These are phyloP conservation scores for Caenorhabditis sulstoni DNA, from an alignment of 2,888 invertebrate genomes.

Conservation along the genomic window DNA sequence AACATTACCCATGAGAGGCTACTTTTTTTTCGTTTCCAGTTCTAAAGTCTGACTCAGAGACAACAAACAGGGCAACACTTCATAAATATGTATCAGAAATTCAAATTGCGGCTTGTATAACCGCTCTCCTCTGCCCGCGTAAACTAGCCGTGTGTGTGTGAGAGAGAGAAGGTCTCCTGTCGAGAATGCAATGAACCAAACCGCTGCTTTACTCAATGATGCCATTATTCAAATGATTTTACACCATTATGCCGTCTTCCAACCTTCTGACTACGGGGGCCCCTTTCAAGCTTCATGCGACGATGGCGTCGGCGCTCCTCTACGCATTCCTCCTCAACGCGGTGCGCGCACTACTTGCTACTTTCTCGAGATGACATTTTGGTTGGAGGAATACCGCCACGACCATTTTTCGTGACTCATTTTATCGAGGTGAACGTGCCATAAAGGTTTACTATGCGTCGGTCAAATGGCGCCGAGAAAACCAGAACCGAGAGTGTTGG, in stretches of 20 bases:
- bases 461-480: slow-evolving; percentile 17
- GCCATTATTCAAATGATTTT: slow-evolving; percentile 59
- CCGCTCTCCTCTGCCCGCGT: not conserved
- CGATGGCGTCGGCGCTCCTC: no score
- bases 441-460: slow-evolving; percentile 49
- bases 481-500: no score
- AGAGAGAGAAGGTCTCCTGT: slow-evolving; percentile 6
- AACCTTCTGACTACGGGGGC: not conserved
- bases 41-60: slow-evolving; percentile 18
- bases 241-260: slow-evolving; percentile 38
- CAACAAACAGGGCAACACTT: slow-evolving; percentile 8
- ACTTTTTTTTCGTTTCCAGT: slow-evolving; percentile 3
- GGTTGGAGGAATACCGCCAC: no score
- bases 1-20: slow-evolving; percentile 1
- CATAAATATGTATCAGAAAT: slow-evolving; percentile 29
- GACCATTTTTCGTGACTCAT: no score
- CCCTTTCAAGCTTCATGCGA: slow-evolving; percentile 56
- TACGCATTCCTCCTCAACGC: no score
- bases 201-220: slow-evolving; percentile 51
- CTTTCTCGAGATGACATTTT: no score
- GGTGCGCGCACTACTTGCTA: no score
- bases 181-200: slow-evolving; percentile 54
- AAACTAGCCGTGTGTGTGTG: slow-evolving; percentile 19
- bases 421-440: slow-evolving; percentile 44
- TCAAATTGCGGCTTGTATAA: slow-evolving; percentile 15